Base-by-base conservation (phyloP, 2,113 vertebrate species). In the Pluvianellus socialis region DNA sequence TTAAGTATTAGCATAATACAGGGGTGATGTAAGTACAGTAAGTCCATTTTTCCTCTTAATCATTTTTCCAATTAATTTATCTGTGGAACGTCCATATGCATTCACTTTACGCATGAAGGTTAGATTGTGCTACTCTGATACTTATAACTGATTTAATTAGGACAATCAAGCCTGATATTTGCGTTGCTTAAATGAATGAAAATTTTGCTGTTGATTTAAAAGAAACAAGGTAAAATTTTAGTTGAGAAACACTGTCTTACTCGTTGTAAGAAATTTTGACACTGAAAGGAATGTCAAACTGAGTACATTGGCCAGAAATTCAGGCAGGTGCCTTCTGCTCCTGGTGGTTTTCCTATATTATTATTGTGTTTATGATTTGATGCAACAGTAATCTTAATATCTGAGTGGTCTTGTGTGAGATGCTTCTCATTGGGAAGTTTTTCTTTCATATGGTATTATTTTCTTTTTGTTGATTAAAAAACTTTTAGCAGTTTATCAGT, bases 1-100 rank as follows among this genome's bases (percentile, higher is more conserved):
- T 50, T 67, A 70, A 82, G 23, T 47, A 90, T 95, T 97, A 94
- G 79, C 80, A 95, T 94, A 95, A 95, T 92, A 88, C 92, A 88
- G 77, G 40, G 70, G 59, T 96, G 96, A 90, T 77, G 79, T 90
- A 93, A 83, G 58, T 47, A 76, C 7, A 7, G 26, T 26, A 93
- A 74, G 15, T 53, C 73, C 53, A 66, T 92, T 94, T 92, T 86
- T 70, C 47, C 28, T 80, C 49, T 72, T 91, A 82, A 95, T 88
- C 30, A 83, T 92, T 84, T 94, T 90, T 65, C 45, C n/a, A 91
- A 86, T 81, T 93, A 91, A 76, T 94, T 88, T 84, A 68, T 63
- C 55, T 72, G 38, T 38, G 14, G 53, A 79, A 96, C 91, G 32
- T 82, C 33, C 50, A 66, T 70, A 66, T 45, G 40, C 26, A 92